phyloP scores from a whole-genome alignment of 2,888 invertebrate species.

The Polylopha cassiicola region DNA sequence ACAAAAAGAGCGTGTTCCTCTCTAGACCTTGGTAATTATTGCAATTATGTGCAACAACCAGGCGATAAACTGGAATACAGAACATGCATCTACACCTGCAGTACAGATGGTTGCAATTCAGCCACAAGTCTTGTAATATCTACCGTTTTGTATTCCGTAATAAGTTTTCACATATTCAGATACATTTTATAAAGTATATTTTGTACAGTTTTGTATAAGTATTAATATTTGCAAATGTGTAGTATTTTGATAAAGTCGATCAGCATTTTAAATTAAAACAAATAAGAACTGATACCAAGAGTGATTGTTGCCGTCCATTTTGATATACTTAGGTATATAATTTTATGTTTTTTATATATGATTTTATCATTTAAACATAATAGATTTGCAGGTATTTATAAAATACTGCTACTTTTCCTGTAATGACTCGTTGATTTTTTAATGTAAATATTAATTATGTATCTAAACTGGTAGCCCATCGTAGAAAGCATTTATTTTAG shows the following conservation, averaged over 20 bases:
- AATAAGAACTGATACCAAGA: no score
- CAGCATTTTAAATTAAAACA: neutral
- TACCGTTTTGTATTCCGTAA: slow-evolving; percentile 26
- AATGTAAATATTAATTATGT: no score
- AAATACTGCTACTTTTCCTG: no score
- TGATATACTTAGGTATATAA: no score
- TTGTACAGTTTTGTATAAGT: neutral
- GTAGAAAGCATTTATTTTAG: no score
- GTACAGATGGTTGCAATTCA: slow-evolving; percentile 89
- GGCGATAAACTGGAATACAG: slow-evolving; percentile 91
- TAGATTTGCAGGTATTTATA: neutral
- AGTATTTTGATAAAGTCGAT: no score
- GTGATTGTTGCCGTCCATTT: slow-evolving; percentile 3
- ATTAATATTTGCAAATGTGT: no score
- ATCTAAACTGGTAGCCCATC: no score
- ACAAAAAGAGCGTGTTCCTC: slow-evolving; percentile 93
- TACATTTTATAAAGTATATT: slow-evolving; percentile 3
- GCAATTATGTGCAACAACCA: slow-evolving; percentile 89
- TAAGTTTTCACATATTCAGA: slow-evolving; percentile 21
- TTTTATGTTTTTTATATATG: no score
- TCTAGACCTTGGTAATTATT: slow-evolving; percentile 90
- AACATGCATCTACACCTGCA: slow-evolving; percentile 92
- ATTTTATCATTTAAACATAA: neutral
- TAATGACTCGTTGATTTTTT: no score
- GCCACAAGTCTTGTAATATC: slow-evolving; percentile 48